Conservation (phyloP, 2,888 invertebrate genomes). For the Allygus modestus region DNA sequence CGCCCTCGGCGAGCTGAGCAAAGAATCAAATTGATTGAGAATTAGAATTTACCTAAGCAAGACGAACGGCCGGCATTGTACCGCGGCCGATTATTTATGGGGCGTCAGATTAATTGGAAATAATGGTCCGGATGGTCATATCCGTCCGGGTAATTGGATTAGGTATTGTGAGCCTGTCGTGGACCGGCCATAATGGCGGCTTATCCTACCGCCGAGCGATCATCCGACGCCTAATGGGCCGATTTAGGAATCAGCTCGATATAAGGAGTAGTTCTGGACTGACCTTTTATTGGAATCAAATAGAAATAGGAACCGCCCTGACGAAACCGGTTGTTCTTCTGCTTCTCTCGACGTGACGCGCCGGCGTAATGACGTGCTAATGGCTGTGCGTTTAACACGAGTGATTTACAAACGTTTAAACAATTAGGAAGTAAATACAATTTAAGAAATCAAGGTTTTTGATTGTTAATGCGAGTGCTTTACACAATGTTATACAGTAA, state of each 20-base stretch:
- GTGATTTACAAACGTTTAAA: too few relatives aligned
- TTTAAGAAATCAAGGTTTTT: too few relatives aligned
- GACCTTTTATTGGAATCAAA: constrained; percentile 39
- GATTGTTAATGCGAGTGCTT: too few relatives aligned
- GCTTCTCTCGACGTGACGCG: too few relatives aligned
- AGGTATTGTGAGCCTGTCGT: constrained; percentile 36
- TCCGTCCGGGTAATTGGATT: constrained; percentile 52
- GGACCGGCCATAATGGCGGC: background rate
- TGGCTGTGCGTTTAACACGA: too few relatives aligned
- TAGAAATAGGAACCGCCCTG: constrained; percentile 2
- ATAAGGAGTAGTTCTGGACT: constrained; percentile 13
- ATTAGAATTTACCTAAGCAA: constrained; percentile 59
- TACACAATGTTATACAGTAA: too few relatives aligned
- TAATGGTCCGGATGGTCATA: constrained; percentile 53
- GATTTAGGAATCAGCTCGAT: constrained; percentile 25
- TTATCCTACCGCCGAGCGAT: constrained; percentile 16
- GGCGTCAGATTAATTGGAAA: constrained; percentile 56
- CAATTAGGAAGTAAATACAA: too few relatives aligned
- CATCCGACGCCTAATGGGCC: constrained; percentile 32
- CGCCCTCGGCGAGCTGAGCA: constrained; percentile 40
- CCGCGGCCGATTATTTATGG: constrained; percentile 24
- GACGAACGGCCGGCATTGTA: constrained; percentile 49
- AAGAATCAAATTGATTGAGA: constrained; percentile 59
- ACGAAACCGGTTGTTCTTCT: background rate
- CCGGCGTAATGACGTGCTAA: background rate